Evolutionary conservation across 2,113 vertebrate genomes (phyloP), one percentile per base, ranked within the genome.

Genomic region (Xenopus tropicalis): DNA sequence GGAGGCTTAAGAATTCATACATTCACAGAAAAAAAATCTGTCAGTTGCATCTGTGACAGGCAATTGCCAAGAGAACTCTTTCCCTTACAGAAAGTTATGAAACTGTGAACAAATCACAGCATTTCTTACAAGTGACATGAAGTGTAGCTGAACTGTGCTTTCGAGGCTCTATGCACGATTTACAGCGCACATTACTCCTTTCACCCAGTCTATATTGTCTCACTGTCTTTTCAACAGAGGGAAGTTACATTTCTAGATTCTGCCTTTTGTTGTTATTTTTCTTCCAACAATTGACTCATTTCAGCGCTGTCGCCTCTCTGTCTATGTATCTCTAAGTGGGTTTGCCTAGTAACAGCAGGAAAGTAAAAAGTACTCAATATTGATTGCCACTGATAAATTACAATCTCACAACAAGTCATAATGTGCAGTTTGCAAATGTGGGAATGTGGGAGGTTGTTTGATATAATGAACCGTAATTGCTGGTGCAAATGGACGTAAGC

Each of bases 301-400:
- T n/a, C 11, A 65, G 57, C 42, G 84, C 43, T 76, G 46, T 37
- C 56, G 43, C 58, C 62, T 61, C 46, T 19, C 12, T 71, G 79
- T 62, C 51, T 61, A 0, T 1, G 12, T 22, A 19, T 24, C 17
- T 54, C 59, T 23, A 77, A 79, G 74, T 64, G 79, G 66, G 4
- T 74, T 83, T 84, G 70, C 67, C 76, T 78, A 77, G 46, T 77
- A 71, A 79, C 67, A 79, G 68, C 46, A 44, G 52, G 56, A 13
- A 63, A 73, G 1, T 19, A 59, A 6, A 71, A 69, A 78, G 52
- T 61, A 77, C 42, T 63, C 80, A 63, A 19, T 81, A 77, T 61
- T 67, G 79, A 82, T 82, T 77, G 70, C 70, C 65, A 74, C 46
- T 56, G 42, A 22, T 59, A 74, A 64, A 0, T 4, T 78, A 65